A percentile compares a stretch with the other conserved stretches of the same genome.
Evolutionary conservation across 2,888 invertebrate species (phyloP).

Genomic region (Agonopterix alstromeriana): DNA sequence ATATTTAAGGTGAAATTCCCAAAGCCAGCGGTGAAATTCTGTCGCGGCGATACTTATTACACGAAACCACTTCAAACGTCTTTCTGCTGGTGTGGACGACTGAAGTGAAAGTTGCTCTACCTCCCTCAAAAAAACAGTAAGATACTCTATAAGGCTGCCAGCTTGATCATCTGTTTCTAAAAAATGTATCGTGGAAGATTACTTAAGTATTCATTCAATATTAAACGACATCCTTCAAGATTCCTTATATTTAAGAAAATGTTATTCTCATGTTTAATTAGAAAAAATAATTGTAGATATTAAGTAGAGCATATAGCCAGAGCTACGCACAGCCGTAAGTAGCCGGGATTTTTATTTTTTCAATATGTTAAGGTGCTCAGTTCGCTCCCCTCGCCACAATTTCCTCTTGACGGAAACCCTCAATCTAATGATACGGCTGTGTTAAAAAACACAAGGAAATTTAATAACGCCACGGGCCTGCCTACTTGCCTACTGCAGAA

Average conservation of each 20-base stretch:
- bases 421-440: constrained; percentile 77
- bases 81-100: constrained; percentile 35
- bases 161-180: too few relatives aligned
- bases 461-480: constrained; percentile 71
- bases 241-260: too few relatives aligned
- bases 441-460: constrained; percentile 78
- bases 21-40: constrained; percentile 58
- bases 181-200: too few relatives aligned
- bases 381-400: constrained; percentile 65
- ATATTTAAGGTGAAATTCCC: constrained; percentile 72
- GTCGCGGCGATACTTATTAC: constrained; percentile 69
- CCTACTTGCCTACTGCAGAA: constrained; percentile 40
- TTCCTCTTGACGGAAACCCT: constrained; percentile 77
- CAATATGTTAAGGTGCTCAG: constrained; percentile 73
- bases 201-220: too few relatives aligned
- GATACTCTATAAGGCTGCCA: too few relatives aligned
- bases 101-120: constrained; percentile 42
- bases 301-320: constrained; percentile 40
- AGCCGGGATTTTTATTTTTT: constrained; percentile 74
- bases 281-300: too few relatives aligned
- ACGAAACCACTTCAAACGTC: constrained; percentile 68
- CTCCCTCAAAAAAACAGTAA: constrained; percentile 1
- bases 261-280: too few relatives aligned
- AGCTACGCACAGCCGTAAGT: constrained; percentile 41
- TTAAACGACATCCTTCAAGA: too few relatives aligned